Evolutionary conservation across 2,113 vertebrate species (phyloP).

Genomic region (Clarias gariepinus): DNA sequence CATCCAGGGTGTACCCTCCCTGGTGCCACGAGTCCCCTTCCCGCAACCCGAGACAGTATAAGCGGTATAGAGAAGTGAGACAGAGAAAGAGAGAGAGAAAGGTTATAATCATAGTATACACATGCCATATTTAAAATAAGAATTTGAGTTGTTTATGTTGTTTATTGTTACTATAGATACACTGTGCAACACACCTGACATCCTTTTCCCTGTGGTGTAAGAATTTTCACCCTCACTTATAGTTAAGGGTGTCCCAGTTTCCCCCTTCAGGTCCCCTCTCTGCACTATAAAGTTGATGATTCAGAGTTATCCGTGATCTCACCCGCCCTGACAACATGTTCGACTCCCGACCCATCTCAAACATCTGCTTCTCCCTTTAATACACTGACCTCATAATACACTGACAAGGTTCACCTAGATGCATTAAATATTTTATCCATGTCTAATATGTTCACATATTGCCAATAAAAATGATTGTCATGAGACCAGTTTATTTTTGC

Average conservation of each 20-base stretch:
- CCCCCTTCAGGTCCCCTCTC: background rate
- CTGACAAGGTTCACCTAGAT: constrained; percentile 16
- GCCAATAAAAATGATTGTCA: constrained; percentile 29
- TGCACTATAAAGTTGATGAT: constrained; percentile 9
- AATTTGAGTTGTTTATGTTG: background rate
- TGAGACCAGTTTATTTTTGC: background rate
- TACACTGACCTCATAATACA: background rate
- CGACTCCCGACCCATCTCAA: background rate
- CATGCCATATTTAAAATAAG: background rate
- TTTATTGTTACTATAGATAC: background rate
- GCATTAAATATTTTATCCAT: constrained; percentile 1
- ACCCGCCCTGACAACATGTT: background rate
- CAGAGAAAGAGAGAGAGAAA: too few relatives aligned
- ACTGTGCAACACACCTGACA: background rate
- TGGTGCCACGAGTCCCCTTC: too few relatives aligned
- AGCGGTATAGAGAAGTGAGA: too few relatives aligned
- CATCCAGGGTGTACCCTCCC: too few relatives aligned
- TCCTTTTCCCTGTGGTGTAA: background rate
- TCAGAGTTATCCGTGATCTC: constrained; percentile 23
- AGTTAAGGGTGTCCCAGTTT: background rate
- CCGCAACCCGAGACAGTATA: too few relatives aligned
- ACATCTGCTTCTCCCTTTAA: constrained; percentile 25
- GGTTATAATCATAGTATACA: background rate
- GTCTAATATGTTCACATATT: constrained; percentile 3
- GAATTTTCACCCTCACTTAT: background rate